Conservation (phyloP, 1,140 invertebrate species). For the Anoplophora glabripennis region DNA sequence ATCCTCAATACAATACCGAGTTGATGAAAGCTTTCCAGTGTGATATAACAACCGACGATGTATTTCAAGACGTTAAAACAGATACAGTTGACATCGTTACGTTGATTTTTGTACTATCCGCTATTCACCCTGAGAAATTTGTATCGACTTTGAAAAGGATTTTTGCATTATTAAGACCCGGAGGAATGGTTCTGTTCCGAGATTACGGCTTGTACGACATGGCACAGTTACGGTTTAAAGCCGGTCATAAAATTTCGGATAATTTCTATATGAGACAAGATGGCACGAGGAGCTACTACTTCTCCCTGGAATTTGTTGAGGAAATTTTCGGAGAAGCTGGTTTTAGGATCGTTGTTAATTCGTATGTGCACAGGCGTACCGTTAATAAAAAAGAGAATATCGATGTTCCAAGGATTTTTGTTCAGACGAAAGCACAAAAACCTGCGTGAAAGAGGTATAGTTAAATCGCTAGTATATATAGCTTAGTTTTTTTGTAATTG, state of each 20-base stretch:
- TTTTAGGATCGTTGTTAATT: constrained; percentile 65
- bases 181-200: constrained; percentile 84
- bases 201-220: constrained; percentile 99
- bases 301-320: constrained; percentile 65
- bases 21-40: constrained; percentile 74
- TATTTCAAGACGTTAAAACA: constrained; percentile 55
- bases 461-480: constrained; percentile 1
- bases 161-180: constrained; percentile 68
- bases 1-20: constrained; percentile 60
- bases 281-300: constrained; percentile 90
- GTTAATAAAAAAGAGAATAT: constrained; percentile 89
- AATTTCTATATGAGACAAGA: constrained; percentile 97
- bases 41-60: constrained; percentile 64
- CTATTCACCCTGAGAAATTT: constrained; percentile 87
- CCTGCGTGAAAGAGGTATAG: constrained; percentile 24
- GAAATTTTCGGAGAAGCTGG: constrained; percentile 64
- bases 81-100: constrained; percentile 77
- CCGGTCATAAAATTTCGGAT: constrained; percentile 88
- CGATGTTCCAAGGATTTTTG: constrained; percentile 85
- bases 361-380: constrained; percentile 82
- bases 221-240: constrained; percentile 91
- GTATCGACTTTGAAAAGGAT: constrained; percentile 66
- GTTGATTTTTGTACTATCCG: constrained; percentile 95
- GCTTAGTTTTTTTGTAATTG: too few species aligned
- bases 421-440: constrained; percentile 85